Evolutionary conservation across 2,797 vertebrate species (phyloP).

Genomic region (Psittacula derbiana): DNA sequence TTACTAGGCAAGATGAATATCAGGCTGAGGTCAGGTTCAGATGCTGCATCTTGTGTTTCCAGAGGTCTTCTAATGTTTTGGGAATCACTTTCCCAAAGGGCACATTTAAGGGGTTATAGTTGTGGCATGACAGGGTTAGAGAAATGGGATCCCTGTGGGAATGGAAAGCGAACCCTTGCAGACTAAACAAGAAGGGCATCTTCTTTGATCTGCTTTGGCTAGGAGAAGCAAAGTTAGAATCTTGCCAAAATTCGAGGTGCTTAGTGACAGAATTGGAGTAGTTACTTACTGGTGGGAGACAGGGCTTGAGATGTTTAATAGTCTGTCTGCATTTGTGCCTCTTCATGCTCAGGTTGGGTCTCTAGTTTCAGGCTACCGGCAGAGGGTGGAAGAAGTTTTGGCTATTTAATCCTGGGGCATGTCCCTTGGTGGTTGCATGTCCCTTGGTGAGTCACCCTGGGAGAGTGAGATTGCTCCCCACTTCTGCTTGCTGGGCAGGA

Average conservation of each 20-base stretch:
- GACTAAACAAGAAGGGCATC: fast-evolving
- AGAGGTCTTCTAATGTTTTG: neutral
- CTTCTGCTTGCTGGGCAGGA: neutral
- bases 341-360: fast-evolving
- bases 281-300: neutral
- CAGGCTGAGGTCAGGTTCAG: neutral
- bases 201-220: neutral
- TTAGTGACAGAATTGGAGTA: neutral
- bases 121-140: neutral
- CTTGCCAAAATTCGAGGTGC: neutral
- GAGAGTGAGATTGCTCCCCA: neutral
- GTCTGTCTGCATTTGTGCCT: neutral
- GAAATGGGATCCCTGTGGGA: neutral
- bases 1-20: neutral
- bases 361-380: neutral
- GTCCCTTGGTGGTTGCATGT: fast-evolving
- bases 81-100: neutral
- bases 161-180: neutral
- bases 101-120: fast-evolving
- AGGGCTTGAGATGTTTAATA: neutral
- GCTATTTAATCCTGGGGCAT: neutral
- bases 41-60: neutral
- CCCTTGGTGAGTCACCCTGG: neutral
- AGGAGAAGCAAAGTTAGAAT: neutral
- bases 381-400: neutral